A percentile compares a stretch with the other conserved stretches of the same genome.
These are phyloP conservation scores for Cyprinodon brontotheroides DNA, from an alignment of 2,113 vertebrate genomes.

Conservation along the genomic window DNA sequence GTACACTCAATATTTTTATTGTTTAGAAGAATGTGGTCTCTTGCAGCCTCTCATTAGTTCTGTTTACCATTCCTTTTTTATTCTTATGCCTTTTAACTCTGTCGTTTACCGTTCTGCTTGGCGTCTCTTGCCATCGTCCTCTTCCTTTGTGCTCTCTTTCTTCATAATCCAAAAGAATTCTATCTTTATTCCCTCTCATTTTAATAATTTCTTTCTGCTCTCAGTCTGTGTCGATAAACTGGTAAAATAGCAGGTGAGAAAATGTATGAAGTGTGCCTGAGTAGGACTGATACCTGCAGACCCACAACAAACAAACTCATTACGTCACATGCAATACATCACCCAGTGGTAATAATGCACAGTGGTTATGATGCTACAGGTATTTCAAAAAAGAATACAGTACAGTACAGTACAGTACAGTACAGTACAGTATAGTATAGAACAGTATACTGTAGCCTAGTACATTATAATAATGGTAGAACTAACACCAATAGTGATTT, in stretches of 20 bases:
- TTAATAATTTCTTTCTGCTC: constrained; percentile 27
- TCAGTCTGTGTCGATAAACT: constrained; percentile 15
- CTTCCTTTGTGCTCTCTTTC: constrained; percentile 6
- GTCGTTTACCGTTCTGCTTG: background rate
- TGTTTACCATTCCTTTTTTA: background rate
- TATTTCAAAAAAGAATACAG: constrained; percentile 1
- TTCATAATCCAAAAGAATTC: constrained; percentile 26
- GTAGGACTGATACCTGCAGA: constrained; percentile 47
- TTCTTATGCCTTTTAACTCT: background rate
- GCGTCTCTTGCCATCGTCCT: background rate
- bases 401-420: too few species aligned
- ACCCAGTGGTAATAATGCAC: constrained; percentile 37
- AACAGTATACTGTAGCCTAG: background rate
- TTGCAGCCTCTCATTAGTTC: constrained; percentile 9
- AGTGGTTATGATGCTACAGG: constrained; percentile 24
- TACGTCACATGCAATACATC: constrained; percentile 27
- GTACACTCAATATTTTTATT: background rate
- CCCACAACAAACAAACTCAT: constrained; percentile 19
- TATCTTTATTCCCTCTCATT: constrained; percentile 29
- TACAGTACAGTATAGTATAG: too few species aligned
- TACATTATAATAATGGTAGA: too few species aligned
- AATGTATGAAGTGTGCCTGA: constrained; percentile 56
- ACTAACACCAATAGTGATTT: too few species aligned
- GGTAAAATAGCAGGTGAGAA: constrained; percentile 38
- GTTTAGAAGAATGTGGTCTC: constrained; percentile 13